phyloP scores from a whole-genome alignment of 1,140 invertebrate species.

The Bombyx mandarina region DNA sequence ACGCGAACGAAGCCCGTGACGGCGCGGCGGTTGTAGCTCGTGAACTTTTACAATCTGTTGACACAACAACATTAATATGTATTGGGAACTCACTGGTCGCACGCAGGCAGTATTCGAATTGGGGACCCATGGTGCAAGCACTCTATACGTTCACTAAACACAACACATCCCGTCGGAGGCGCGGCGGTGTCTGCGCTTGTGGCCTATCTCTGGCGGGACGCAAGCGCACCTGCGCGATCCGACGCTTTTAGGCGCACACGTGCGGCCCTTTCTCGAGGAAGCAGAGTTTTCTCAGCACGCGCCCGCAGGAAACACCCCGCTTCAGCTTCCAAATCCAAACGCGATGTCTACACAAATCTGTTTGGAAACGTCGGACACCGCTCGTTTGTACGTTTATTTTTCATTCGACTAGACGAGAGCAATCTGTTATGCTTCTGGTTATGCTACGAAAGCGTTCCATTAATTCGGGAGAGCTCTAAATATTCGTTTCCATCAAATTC shows the following conservation, averaged over 20 bases:
- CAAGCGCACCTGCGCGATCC: constrained; percentile 45
- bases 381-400: constrained; percentile 3
- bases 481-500: no score
- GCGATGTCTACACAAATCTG: constrained; percentile 7
- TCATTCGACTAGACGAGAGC: neutral
- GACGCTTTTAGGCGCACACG: constrained; percentile 37
- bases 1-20: constrained; percentile 1
- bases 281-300: constrained; percentile 59
- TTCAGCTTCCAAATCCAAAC: constrained; percentile 22
- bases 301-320: constrained; percentile 41
- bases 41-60: constrained; percentile 11
- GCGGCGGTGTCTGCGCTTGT: constrained; percentile 46
- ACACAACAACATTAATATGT: constrained; percentile 15
- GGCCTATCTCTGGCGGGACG: constrained; percentile 20
- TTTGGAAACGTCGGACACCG: neutral
- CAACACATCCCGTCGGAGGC: constrained; percentile 60
- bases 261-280: constrained; percentile 52
- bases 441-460: no score
- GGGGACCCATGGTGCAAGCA: constrained; percentile 52
- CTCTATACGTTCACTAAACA: constrained; percentile 36
- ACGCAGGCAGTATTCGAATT: constrained; percentile 61
- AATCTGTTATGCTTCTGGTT: neutral
- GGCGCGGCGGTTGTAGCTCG: constrained; percentile 4
- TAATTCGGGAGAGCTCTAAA: no score
- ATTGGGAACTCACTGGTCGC: constrained; percentile 53